These are phyloP conservation scores for Emesis russula DNA, from an alignment of 2,888 invertebrate genomes.

Conservation along the genomic window DNA sequence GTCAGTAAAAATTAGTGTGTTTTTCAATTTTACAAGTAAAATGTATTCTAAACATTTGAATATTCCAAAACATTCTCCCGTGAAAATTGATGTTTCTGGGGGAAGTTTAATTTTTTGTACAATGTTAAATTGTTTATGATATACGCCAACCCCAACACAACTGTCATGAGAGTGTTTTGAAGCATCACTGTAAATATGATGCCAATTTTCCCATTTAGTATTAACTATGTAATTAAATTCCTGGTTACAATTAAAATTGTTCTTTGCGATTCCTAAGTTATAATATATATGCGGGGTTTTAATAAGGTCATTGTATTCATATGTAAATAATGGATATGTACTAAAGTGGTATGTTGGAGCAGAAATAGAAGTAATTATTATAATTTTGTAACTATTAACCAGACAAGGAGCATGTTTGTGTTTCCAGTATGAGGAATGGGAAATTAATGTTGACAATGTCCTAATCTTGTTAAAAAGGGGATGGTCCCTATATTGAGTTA, in stretches of 20 bases:
- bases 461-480: background rate
- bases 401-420: background rate
- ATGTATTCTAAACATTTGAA: slow-evolving; percentile 24
- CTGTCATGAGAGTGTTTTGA: slow-evolving; percentile 17
- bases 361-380: slow-evolving; percentile 3
- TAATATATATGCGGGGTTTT: background rate
- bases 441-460: background rate
- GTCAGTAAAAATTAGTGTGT: background rate
- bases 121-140: slow-evolving; percentile 9
- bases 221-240: slow-evolving; percentile 23
- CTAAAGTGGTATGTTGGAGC: background rate
- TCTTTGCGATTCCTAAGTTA: slow-evolving; percentile 8
- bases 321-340: slow-evolving; percentile 3
- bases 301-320: background rate
- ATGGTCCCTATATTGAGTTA: background rate
- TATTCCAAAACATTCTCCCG: slow-evolving; percentile 40
- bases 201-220: slow-evolving; percentile 21
- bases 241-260: background rate
- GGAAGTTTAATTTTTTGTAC: slow-evolving; percentile 38
- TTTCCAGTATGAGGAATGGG: background rate
- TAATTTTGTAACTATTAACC: background rate
- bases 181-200: slow-evolving; percentile 31
- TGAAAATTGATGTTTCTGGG: slow-evolving; percentile 31
- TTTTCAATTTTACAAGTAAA: slow-evolving; percentile 24
- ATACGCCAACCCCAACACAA: slow-evolving; percentile 19